phyloP scores from a whole-genome alignment of 1,140 invertebrate species.

The Eciton burchellii region DNA sequence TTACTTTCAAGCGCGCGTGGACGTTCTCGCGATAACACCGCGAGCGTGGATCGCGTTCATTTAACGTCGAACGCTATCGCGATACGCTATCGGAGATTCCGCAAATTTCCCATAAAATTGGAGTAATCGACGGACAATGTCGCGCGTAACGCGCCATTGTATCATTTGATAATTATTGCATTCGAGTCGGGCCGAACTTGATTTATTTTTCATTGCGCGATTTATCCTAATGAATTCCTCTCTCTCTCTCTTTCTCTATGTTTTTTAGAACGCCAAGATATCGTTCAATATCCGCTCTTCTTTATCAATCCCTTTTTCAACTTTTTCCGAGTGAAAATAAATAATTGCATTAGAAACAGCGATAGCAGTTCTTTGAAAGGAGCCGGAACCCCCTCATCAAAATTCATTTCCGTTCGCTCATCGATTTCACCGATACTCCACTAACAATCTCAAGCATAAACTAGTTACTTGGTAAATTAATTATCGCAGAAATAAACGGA shows the following conservation, averaged over 20 bases:
- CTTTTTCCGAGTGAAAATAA: constrained; percentile 1
- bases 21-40: not conserved
- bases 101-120: constrained; percentile 26
- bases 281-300: not conserved
- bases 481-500: constrained; percentile 33
- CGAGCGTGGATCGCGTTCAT: not conserved
- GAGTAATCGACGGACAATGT: too few relatives aligned
- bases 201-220: too few relatives aligned
- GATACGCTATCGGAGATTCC: constrained; percentile 28
- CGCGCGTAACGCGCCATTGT: too few relatives aligned
- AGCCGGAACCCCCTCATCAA: not conserved
- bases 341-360: not conserved
- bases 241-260: too few relatives aligned
- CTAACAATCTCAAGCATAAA: constrained; percentile 1
- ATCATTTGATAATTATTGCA: too few relatives aligned
- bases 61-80: constrained; percentile 11
- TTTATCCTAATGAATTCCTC: not conserved
- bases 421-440: not conserved
- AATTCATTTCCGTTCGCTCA: not conserved
- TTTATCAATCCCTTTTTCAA: too few relatives aligned
- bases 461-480: not conserved
- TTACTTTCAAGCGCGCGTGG: not conserved
- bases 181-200: too few relatives aligned
- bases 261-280: not conserved
- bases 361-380: not conserved